A percentile compares a stretch with the other conserved stretches of the same genome.
Conservation (phyloP, 2,888 invertebrate genomes). For the Mimas tiliae region DNA sequence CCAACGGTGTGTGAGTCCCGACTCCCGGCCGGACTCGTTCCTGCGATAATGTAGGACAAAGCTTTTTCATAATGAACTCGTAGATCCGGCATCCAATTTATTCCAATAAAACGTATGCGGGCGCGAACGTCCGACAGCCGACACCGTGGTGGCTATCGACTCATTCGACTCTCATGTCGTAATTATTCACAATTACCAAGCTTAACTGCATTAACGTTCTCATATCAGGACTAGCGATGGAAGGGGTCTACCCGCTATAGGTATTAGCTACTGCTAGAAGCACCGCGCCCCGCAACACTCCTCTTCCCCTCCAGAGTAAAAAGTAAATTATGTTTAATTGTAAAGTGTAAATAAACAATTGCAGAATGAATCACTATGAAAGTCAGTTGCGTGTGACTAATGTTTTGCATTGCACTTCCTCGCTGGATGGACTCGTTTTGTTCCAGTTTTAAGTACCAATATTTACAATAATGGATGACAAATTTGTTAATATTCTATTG, state of each 20-base stretch:
- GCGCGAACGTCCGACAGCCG: constrained; percentile 54
- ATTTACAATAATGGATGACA: background rate
- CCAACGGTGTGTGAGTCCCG: constrained; percentile 58
- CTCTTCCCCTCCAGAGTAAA: constrained; percentile 18
- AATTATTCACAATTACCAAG: constrained; percentile 72
- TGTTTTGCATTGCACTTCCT: constrained; percentile 22
- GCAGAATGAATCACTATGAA: constrained; percentile 24
- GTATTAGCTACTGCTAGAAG: too few species aligned
- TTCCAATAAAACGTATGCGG: constrained; percentile 80
- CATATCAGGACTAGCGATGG: constrained; percentile 38
- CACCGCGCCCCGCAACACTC: constrained; percentile 16
- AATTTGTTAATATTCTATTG: background rate
- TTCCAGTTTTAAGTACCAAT: constrained; percentile 10
- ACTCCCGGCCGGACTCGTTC: constrained; percentile 47
- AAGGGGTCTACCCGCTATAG: constrained; percentile 29
- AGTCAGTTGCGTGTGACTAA: constrained; percentile 26
- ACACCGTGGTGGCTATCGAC: constrained; percentile 51
- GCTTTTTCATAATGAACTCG: constrained; percentile 66
- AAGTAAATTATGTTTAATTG: constrained; percentile 23
- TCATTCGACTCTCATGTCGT: constrained; percentile 59
- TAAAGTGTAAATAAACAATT: constrained; percentile 23
- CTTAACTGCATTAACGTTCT: constrained; percentile 59
- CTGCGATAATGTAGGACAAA: constrained; percentile 60
- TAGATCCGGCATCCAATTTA: constrained; percentile 68
- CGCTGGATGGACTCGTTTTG: constrained; percentile 9